These are phyloP conservation scores for Scrobipalpa costella DNA, from an alignment of 2,888 invertebrate species.

Conservation along the genomic window DNA sequence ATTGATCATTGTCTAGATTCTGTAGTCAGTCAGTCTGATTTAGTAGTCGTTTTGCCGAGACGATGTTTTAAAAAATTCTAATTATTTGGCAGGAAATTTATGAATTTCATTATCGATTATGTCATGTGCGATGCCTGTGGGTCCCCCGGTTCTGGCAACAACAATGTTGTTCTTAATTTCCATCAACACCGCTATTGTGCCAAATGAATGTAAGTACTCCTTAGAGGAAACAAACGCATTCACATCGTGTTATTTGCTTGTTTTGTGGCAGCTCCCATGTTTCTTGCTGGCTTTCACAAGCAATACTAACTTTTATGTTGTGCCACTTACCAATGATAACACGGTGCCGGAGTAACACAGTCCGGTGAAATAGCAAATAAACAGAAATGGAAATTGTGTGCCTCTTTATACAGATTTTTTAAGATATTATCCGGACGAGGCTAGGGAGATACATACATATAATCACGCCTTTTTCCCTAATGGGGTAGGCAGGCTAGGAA, in stretches of 20 bases:
- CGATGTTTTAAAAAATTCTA: too few species aligned
- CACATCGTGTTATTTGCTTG: conserved; percentile 62
- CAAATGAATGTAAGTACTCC: conserved; percentile 54
- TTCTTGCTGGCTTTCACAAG: conserved; percentile 32
- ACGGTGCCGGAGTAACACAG: not conserved
- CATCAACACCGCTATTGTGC: conserved; percentile 70
- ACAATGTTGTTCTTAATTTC: conserved; percentile 59
- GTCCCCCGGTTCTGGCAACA: conserved; percentile 64
- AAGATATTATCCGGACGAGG: too few species aligned
- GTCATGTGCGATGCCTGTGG: conserved; percentile 39
- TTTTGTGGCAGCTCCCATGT: conserved; percentile 53
- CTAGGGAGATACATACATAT: too few species aligned
- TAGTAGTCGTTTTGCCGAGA: too few species aligned
- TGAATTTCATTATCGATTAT: conserved; percentile 2
- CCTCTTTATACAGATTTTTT: too few species aligned
- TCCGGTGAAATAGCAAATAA: not conserved
- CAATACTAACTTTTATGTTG: conserved; percentile 19
- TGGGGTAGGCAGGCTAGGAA: too few species aligned
- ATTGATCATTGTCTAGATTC: conserved; percentile 27
- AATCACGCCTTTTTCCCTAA: too few species aligned
- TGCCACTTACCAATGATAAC: conserved; percentile 15
- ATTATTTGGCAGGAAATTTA: too few species aligned
- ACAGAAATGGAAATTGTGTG: not conserved
- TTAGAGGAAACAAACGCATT: conserved; percentile 63
- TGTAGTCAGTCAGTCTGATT: too few species aligned